phyloP scores from a whole-genome alignment of 2,888 invertebrate genomes.

The Chromoteleia sp. region DNA sequence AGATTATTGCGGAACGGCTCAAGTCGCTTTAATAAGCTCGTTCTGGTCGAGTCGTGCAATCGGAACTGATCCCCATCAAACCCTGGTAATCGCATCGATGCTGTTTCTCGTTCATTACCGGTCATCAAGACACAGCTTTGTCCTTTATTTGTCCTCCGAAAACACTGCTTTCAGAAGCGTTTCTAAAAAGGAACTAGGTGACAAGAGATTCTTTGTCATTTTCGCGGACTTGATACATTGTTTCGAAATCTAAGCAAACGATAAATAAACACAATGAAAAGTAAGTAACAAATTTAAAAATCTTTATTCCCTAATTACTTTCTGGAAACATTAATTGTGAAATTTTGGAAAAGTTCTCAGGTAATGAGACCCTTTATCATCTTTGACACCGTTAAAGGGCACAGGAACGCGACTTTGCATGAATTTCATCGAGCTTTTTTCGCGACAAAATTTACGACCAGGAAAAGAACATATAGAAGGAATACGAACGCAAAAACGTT shows the following conservation, averaged over 20 bases:
- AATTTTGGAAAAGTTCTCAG: no score
- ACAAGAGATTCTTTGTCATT: no score
- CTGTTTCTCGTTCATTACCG: slow-evolving; percentile 8
- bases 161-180: no score
- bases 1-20: slow-evolving; percentile 9
- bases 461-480: slow-evolving; percentile 7
- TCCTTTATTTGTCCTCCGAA: background rate
- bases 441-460: background rate
- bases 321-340: no score
- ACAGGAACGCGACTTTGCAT: slow-evolving; percentile 7
- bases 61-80: slow-evolving; percentile 28
- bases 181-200: no score
- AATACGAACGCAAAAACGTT: slow-evolving; percentile 71
- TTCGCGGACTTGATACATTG: no score
- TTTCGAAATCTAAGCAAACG: no score
- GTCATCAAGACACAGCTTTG: background rate
- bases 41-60: slow-evolving; percentile 18
- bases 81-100: slow-evolving; percentile 29
- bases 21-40: slow-evolving; percentile 28
- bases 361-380: no score
- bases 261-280: no score
- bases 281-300: no score
- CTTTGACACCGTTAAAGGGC: background rate
- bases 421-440: slow-evolving; percentile 25
- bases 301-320: no score